phyloP scores from a whole-genome alignment of 2,113 vertebrate genomes.

The Regulus satrapa region DNA sequence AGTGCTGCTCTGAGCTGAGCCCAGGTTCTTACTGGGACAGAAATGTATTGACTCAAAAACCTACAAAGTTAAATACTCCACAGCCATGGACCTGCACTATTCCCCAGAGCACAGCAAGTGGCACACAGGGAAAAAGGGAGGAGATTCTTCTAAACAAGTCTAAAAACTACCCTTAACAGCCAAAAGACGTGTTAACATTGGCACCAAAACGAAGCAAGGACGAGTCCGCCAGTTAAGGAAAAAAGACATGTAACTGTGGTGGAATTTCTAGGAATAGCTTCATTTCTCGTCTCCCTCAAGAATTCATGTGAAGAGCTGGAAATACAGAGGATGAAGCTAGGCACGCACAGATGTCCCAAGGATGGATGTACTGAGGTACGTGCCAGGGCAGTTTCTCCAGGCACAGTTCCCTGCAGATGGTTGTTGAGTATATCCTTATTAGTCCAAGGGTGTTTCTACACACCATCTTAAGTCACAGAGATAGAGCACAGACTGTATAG shows the following conservation, averaged over 20 bases:
- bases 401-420: not conserved
- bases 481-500: not conserved
- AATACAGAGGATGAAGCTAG: not conserved
- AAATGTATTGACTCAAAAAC: not conserved
- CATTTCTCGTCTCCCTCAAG: not conserved
- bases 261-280: constrained; percentile 37
- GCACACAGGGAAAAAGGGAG: not conserved
- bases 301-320: not conserved
- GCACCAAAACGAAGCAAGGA: not conserved
- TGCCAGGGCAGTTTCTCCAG: not conserved
- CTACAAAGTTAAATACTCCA: not conserved
- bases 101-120: not conserved
- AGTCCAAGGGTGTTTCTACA: not conserved
- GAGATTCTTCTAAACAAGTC: not conserved
- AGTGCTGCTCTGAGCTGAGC: not conserved
- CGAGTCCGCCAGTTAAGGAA: not conserved
- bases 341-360: not conserved
- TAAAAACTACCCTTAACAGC: not conserved
- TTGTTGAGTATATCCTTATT: not conserved
- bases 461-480: not conserved
- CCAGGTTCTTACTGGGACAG: not conserved
- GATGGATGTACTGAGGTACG: not conserved
- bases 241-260: not conserved
- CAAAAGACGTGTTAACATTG: not conserved
- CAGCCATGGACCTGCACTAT: not conserved